Base-by-base conservation (phyloP, 2,113 vertebrate species). In the Myotis brandtii region DNA sequence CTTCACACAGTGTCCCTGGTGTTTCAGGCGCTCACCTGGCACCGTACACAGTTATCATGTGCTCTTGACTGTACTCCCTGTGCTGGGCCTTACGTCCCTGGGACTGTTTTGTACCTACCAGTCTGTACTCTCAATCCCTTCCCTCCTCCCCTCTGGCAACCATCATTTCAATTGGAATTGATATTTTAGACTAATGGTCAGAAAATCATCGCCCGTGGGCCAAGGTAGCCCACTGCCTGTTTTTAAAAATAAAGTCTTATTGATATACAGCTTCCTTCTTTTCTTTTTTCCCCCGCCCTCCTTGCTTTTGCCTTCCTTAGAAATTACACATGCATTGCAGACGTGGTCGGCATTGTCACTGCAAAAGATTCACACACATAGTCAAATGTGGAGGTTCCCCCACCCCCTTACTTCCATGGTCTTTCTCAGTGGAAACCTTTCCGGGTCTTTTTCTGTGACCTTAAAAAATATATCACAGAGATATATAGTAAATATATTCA, bases 201-300 rank as follows among this genome's bases (percentile, higher is more conserved):
- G 40, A 75, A 86, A 43, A 37, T 9, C 12, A 32, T 12, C 27
- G 34, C 10, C 86, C 3, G 0, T 54, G 34, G 81, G 43, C 70
- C 66, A 52, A 8, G 62, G 25, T 84, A 75, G 82, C 46, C 30
- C 62, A 18, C 37, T 17, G 11, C 16, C 34, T 92, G 48, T 34
- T 32, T 86, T 82, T 94, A 9, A 73, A 88, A 95, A 87, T 89
- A 85, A 85, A 95, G 86, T 94, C 94, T 93, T 89, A 91, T 89
- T 95, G 83, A 50, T 54, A 95, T 37, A 69, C 6, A 37, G 6
- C 18, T n/a, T 52, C 72, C 37, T n/a, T n/a, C n/a, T n/a, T n/a
- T n/a, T n/a, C 69, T 30, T 37, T 3, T 20, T 32, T 64, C 0
- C n/a, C 52, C 16, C 17, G 12, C n/a, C 2, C 17, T 9, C 20